Percentiles rank a stretch among this genome's conserved stretches.
Evolutionary conservation across 2,888 invertebrate genomes (phyloP).

Genomic region (Drosophila fulvimacula): DNA sequence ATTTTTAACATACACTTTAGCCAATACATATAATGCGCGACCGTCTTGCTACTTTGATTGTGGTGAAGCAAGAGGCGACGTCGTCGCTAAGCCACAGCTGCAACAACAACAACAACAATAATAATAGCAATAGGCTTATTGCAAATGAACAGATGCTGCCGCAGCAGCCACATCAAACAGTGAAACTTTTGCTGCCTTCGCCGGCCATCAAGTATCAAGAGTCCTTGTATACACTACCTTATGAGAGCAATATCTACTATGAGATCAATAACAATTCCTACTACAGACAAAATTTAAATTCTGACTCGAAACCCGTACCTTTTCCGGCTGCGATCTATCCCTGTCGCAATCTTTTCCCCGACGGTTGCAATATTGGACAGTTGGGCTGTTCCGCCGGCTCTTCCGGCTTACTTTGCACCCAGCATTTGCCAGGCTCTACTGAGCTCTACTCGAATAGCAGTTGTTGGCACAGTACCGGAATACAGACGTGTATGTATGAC

Average conservation of each 20-base stretch:
- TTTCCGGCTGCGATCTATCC: conserved; percentile 75
- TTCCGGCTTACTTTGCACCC: conserved; percentile 20
- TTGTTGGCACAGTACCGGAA: conserved; percentile 63
- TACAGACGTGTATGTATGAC: conserved; percentile 67
- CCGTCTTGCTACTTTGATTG: conserved; percentile 85
- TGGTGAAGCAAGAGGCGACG: conserved; percentile 84
- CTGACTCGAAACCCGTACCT: conserved; percentile 19
- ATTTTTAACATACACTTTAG: neutral
- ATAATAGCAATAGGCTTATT: conserved; percentile 34
- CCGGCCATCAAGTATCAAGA: conserved; percentile 71
- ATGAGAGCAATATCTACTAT: conserved; percentile 50
- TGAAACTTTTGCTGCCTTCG: conserved; percentile 25
- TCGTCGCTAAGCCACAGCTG: conserved; percentile 42
- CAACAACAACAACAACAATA: conserved; percentile 49
- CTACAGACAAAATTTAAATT: conserved; percentile 70
- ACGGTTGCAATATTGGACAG: conserved; percentile 80
- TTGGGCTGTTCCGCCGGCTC: conserved; percentile 53
- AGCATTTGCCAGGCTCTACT: conserved; percentile 17
- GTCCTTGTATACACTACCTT: conserved; percentile 43
- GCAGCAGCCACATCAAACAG: conserved; percentile 41
- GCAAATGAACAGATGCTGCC: conserved; percentile 28
- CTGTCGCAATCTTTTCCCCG: conserved; percentile 81
- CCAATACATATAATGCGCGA: conserved; percentile 82
- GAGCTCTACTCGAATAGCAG: conserved; percentile 18
- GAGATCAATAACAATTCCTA: conserved; percentile 80